Conservation (phyloP, 2,797 vertebrate genomes). For the Monodelphis domestica region DNA sequence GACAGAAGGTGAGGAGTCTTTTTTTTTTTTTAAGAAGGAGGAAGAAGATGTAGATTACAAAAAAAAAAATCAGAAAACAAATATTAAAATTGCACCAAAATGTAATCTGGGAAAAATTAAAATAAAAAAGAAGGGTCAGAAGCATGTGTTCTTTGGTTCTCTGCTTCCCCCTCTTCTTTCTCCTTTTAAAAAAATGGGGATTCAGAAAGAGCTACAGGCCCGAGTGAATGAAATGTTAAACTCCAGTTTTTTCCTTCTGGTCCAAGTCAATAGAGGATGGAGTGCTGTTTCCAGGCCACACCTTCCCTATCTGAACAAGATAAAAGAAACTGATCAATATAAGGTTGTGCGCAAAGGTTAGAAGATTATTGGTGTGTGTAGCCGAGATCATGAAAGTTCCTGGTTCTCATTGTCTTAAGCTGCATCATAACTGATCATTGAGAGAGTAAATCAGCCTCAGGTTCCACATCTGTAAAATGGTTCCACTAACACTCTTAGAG, state of each 20-base stretch:
- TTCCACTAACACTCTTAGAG: neutral
- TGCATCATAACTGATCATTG: neutral
- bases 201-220: neutral
- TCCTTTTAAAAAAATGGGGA: constrained; percentile 18
- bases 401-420: neutral
- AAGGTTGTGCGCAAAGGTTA: neutral
- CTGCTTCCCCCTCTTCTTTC: neutral
- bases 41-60: no score
- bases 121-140: neutral
- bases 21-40: no score
- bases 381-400: neutral
- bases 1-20: no score
- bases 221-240: neutral
- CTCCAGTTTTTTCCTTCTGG: neutral
- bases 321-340: neutral
- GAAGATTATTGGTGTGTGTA: neutral
- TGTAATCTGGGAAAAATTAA: no score
- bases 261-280: neutral
- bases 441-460: neutral
- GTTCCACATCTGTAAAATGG: neutral
- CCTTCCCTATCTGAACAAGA: neutral
- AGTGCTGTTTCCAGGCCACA: neutral
- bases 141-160: neutral
- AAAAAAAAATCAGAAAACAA: no score
- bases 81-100: no score